A percentile compares a stretch with the other conserved stretches of the same genome.
Conservation (phyloP, 2,113 vertebrate genomes). For the Hippocampus abdominalis region DNA sequence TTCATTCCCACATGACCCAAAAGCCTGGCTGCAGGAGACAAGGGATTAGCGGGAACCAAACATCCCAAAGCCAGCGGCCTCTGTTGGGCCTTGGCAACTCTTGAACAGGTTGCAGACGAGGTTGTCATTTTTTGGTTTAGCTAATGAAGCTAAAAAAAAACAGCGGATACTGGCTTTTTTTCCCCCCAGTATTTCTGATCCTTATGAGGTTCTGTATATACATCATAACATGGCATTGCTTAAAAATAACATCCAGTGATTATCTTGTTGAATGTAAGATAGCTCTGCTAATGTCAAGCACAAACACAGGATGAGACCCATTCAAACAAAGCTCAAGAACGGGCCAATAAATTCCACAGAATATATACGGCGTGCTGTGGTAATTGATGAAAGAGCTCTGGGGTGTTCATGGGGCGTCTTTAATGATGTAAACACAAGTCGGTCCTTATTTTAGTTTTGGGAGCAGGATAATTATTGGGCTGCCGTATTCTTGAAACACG, state of each 20-base stretch:
- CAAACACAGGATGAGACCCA: conserved; percentile 39
- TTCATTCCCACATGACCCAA: conserved; percentile 67
- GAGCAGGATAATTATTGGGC: background rate
- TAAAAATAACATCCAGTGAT: conserved; percentile 34
- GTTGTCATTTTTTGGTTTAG: conserved; percentile 1
- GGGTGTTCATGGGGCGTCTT: conserved; percentile 44
- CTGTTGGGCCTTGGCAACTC: conserved; percentile 27
- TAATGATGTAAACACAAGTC: conserved; percentile 27
- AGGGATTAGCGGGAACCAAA: conserved; percentile 62
- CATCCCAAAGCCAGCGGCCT: conserved; percentile 52
- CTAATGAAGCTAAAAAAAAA: conserved; percentile 57
- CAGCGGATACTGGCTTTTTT: background rate
- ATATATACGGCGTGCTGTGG: conserved; percentile 22
- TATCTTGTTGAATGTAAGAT: conserved; percentile 41
- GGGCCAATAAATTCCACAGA: conserved; percentile 26
- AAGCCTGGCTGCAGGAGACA: conserved; percentile 55
- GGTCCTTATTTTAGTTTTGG: conserved; percentile 24
- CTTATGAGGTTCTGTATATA: conserved; percentile 8
- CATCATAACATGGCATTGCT: conserved; percentile 18
- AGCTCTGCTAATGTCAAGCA: conserved; percentile 35
- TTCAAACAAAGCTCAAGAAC: conserved; percentile 40
- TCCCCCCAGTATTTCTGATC: background rate
- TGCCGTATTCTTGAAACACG: background rate
- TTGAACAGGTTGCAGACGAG: conserved; percentile 21
- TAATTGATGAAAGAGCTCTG: conserved; percentile 46